Evolutionary conservation across 2,888 invertebrate genomes (phyloP).

Genomic region (Epirrhoe alternata): DNA sequence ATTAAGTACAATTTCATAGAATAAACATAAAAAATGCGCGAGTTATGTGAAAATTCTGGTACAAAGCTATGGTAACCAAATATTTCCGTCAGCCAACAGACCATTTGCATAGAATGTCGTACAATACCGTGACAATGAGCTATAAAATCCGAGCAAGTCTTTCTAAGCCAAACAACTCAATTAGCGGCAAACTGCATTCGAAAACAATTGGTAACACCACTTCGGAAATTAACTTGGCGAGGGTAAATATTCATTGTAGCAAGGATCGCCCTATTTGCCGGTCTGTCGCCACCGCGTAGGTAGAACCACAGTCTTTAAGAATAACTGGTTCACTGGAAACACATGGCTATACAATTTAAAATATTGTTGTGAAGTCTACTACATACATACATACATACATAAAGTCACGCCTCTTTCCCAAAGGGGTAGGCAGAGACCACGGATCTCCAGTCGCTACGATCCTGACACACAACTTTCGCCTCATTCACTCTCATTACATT

Average conservation of each 20-base stretch:
- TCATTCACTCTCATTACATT: no score
- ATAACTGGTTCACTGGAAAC: constrained; percentile 2
- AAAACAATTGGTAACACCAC: constrained; percentile 51
- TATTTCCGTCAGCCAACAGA: constrained; percentile 12
- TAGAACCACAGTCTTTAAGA: constrained; percentile 34
- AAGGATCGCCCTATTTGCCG: constrained; percentile 74
- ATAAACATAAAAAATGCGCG: background rate
- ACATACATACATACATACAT: no score
- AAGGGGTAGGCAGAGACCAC: no score
- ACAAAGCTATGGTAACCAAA: constrained; percentile 4
- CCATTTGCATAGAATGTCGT: constrained; percentile 25
- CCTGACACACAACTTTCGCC: no score
- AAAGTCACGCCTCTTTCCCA: no score
- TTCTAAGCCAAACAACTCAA: constrained; percentile 41
- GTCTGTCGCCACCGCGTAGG: constrained; percentile 67
- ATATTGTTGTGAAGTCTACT: no score
- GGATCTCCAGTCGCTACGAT: no score
- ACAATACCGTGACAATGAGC: constrained; percentile 30
- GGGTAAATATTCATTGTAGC: constrained; percentile 74
- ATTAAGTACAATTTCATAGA: background rate
- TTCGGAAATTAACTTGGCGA: constrained; percentile 64
- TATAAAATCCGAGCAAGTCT: constrained; percentile 25
- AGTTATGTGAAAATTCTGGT: background rate
- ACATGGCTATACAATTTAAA: no score
- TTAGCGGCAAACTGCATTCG: constrained; percentile 42